phyloP scores from a whole-genome alignment of 1,140 invertebrate genomes.

The Neodiprion lecontei region DNA sequence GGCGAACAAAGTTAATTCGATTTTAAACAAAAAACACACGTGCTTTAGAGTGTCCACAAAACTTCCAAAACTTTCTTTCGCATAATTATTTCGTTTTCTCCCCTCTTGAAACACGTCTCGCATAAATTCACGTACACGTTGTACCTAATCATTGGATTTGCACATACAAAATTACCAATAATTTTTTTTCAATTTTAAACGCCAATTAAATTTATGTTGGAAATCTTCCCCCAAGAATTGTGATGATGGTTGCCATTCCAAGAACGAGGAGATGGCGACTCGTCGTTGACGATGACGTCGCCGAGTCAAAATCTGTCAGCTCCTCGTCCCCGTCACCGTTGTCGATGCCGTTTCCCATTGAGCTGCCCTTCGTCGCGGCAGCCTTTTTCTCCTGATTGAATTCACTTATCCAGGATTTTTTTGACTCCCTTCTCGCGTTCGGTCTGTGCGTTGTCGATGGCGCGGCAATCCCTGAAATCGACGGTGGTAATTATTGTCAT shows the following conservation, averaged over 20 bases:
- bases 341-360: constrained; percentile 45
- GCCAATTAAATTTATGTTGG: background rate
- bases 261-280: constrained; percentile 33
- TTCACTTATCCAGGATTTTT: constrained; percentile 51
- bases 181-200: background rate
- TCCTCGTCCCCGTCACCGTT: constrained; percentile 44
- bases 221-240: background rate
- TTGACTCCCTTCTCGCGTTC: constrained; percentile 48
- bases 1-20: too few relatives aligned
- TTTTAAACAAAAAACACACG: too few relatives aligned
- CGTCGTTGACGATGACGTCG: constrained; percentile 45
- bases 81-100: too few relatives aligned
- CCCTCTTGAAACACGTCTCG: too few relatives aligned
- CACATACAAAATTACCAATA: too few relatives aligned
- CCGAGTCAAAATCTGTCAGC: constrained; percentile 50
- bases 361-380: constrained; percentile 49
- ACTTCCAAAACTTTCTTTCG: too few relatives aligned
- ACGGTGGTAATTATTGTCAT: constrained; percentile 21
- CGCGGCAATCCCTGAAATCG: constrained; percentile 45
- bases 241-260: constrained; percentile 17
- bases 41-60: too few relatives aligned
- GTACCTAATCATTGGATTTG: too few relatives aligned
- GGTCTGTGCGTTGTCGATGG: constrained; percentile 48
- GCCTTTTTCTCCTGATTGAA: constrained; percentile 45
- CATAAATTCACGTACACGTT: too few relatives aligned